Percentiles rank a stretch among this genome's conserved stretches.
Conservation (phyloP, 2,888 invertebrate genomes). For the Epinotia brunnichana region DNA sequence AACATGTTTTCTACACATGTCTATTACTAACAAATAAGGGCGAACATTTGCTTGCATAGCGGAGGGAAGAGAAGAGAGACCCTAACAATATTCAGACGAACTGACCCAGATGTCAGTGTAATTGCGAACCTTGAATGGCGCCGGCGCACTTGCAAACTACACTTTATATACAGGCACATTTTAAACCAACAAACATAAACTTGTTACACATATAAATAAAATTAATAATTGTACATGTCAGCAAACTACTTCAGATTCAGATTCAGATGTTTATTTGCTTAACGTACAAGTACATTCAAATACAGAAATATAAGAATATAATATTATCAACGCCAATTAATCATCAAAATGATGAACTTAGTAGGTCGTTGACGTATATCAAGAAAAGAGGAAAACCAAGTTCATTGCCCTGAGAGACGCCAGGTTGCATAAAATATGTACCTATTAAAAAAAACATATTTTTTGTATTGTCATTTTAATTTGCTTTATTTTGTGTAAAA, state of each 20-base stretch:
- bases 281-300: too few relatives aligned
- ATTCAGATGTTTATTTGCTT: too few relatives aligned
- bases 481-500: too few relatives aligned
- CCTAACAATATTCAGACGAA: slow-evolving; percentile 38
- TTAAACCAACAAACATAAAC: neutral
- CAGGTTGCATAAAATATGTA: too few relatives aligned
- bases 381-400: too few relatives aligned
- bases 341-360: neutral
- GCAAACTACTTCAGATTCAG: neutral
- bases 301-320: too few relatives aligned
- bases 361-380: too few relatives aligned
- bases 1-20: neutral
- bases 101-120: slow-evolving; percentile 50
- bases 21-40: neutral
- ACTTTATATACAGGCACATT: neutral
- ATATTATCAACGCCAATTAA: neutral
- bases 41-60: neutral
- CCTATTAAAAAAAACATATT: too few relatives aligned
- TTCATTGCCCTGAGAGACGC: too few relatives aligned
- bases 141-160: slow-evolving; percentile 37
- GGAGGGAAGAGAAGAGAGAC: slow-evolving; percentile 6
- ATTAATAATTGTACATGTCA: neutral
- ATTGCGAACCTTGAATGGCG: slow-evolving; percentile 48
- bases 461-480: too few relatives aligned
- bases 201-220: neutral